Percentiles rank a stretch among this genome's conserved stretches.
phyloP scores from a whole-genome alignment of 2,797 vertebrate genomes.

The Pagetopsis macropterus region DNA sequence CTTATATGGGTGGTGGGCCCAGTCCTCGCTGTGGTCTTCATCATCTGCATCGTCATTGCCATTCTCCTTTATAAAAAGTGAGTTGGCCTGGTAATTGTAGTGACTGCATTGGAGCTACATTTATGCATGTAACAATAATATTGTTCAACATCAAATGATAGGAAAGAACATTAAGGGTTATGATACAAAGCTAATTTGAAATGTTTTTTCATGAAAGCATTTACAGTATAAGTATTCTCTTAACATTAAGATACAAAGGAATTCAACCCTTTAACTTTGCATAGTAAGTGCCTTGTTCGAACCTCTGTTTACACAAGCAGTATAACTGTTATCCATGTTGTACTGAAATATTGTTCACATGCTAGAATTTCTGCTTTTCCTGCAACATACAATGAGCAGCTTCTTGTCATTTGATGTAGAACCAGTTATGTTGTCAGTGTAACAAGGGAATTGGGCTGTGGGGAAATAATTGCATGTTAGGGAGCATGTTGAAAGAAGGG shows the following conservation, averaged over 20 bases:
- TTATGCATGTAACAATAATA: conserved; percentile 20
- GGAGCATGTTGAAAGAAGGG: conserved; percentile 52
- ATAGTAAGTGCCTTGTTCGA: conserved; percentile 2
- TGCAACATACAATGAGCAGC: conserved; percentile 12
- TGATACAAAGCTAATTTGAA: not conserved
- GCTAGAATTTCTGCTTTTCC: not conserved
- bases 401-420: conserved; percentile 64
- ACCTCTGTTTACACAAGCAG: not conserved
- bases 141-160: conserved; percentile 55
- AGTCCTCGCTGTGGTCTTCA: conserved; percentile 94
- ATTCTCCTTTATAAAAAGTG: conserved; percentile 98
- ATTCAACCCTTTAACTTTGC: not conserved
- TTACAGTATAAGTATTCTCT: not conserved
- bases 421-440: conserved; percentile 48
- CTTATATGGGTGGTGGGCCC: conserved; percentile 97
- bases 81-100: conserved; percentile 68
- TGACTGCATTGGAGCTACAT: not conserved
- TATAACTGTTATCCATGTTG: conserved; percentile 7
- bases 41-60: conserved; percentile 96
- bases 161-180: not conserved
- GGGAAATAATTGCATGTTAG: conserved; percentile 61
- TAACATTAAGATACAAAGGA: not conserved
- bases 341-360: conserved; percentile 13
- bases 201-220: not conserved
- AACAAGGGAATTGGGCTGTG: conserved; percentile 21